Evolutionary conservation across 2,797 vertebrate genomes (phyloP).

Genomic region (Coranthus polyacanthus): DNA sequence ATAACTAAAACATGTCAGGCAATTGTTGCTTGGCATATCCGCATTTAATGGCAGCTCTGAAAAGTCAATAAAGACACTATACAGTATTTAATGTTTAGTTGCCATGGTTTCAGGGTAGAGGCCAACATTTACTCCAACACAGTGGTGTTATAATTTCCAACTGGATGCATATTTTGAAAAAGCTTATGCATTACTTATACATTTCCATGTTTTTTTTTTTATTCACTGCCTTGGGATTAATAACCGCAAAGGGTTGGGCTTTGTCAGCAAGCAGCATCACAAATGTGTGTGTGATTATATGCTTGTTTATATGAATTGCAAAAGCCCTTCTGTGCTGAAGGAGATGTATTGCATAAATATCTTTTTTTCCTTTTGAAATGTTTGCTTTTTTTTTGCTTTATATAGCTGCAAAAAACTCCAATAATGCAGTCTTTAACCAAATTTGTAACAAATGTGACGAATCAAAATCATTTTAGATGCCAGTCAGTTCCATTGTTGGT

Average conservation of each 20-base stretch:
- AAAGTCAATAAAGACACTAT: slow-evolving; percentile 32
- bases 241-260: neutral
- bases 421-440: too few species aligned
- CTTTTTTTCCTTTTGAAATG: neutral
- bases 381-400: neutral
- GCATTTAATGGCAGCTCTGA: slow-evolving; percentile 9
- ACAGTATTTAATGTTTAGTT: slow-evolving; percentile 25
- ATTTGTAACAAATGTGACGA: too few species aligned
- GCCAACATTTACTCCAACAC: slow-evolving; percentile 23
- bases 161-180: slow-evolving; percentile 24
- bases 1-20: slow-evolving; percentile 8
- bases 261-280: slow-evolving; percentile 10
- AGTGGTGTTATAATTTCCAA: slow-evolving; percentile 32
- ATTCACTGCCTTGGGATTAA: too few species aligned
- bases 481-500: neutral
- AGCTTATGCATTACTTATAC: slow-evolving; percentile 17
- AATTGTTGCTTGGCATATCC: slow-evolving; percentile 5
- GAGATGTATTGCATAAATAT: slow-evolving; percentile 7
- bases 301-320: slow-evolving; percentile 5
- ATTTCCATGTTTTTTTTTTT: too few species aligned
- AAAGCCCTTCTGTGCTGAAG: neutral
- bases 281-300: neutral
- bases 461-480: neutral
- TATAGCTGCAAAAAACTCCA: neutral
- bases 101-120: slow-evolving; percentile 48